A percentile compares a stretch with the other conserved stretches of the same genome.
These are phyloP conservation scores for Spisula subtruncata DNA, from an alignment of 2,888 invertebrate species.

Conservation along the genomic window DNA sequence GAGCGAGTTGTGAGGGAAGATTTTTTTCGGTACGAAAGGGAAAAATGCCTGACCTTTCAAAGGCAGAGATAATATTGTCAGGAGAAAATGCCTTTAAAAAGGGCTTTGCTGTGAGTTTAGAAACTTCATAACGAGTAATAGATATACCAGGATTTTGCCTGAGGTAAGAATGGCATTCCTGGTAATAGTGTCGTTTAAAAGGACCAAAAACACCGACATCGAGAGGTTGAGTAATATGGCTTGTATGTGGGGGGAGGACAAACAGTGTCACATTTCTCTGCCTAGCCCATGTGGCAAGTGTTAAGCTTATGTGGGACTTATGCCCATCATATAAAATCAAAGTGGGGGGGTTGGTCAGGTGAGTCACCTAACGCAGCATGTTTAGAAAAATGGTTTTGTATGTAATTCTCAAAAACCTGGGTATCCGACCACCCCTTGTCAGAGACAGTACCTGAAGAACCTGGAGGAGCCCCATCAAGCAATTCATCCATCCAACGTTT, in stretches of 20 bases:
- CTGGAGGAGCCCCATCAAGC: slow-evolving; percentile 37
- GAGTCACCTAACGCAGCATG: slow-evolving; percentile 14
- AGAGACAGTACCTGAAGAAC: slow-evolving; percentile 44
- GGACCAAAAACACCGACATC: slow-evolving; percentile 66
- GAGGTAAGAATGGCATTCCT: slow-evolving; percentile 58
- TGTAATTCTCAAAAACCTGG: not conserved
- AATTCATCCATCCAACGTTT: slow-evolving; percentile 47
- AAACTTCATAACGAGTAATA: slow-evolving; percentile 59
- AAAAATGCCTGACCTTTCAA: no score
- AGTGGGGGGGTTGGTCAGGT: not conserved
- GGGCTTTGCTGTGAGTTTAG: slow-evolving; percentile 53
- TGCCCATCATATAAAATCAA: slow-evolving; percentile 62
- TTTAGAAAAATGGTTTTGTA: slow-evolving; percentile 31
- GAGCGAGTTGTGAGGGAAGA: no score
- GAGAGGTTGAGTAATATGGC: slow-evolving; percentile 62
- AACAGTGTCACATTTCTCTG: slow-evolving; percentile 61
- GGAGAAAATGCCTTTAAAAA: slow-evolving; percentile 51
- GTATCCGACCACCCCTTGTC: slow-evolving; percentile 51
- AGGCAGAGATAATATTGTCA: no score
- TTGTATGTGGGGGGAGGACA: slow-evolving; percentile 68
- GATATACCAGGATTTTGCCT: slow-evolving; percentile 49
- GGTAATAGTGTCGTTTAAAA: slow-evolving; percentile 57
- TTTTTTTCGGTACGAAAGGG: no score
- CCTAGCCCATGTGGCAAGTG: slow-evolving; percentile 62
- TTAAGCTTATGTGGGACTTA: no score